These are phyloP conservation scores for Embidobia sp. DNA, from an alignment of 2,888 invertebrate species.

Conservation along the genomic window DNA sequence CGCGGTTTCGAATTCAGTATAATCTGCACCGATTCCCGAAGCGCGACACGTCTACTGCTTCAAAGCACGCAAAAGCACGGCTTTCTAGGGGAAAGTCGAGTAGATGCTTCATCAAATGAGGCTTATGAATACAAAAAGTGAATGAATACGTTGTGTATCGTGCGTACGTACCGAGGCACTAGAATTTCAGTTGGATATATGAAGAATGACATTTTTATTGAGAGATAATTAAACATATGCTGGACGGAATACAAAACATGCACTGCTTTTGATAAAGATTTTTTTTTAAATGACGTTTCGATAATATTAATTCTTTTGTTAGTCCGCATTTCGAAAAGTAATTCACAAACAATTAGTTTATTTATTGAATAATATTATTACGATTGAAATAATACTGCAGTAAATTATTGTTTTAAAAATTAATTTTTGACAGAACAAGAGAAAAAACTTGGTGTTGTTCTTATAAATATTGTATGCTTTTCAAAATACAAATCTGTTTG, in stretches of 20 bases:
- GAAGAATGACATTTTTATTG: slow-evolving; percentile 22
- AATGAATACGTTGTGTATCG: slow-evolving; percentile 31
- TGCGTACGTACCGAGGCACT: neutral
- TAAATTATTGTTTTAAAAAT: no score
- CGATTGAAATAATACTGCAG: no score
- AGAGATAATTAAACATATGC: neutral
- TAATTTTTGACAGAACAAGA: no score
- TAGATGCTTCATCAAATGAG: slow-evolving; percentile 46
- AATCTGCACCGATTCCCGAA: slow-evolving; percentile 63
- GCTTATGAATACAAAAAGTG: slow-evolving; percentile 31
- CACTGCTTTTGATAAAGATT: no score
- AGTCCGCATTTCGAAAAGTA: no score
- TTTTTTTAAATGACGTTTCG: no score
- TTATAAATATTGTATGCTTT: no score
- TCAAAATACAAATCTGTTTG: no score
- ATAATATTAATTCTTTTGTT: no score
- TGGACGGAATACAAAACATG: neutral
- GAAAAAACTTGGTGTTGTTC: no score
- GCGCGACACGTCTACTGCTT: slow-evolving; percentile 61
- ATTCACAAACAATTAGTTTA: no score
- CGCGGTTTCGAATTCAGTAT: slow-evolving; percentile 63
- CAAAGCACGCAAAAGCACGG: slow-evolving; percentile 47
- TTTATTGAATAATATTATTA: no score
- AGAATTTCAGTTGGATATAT: slow-evolving; percentile 9
- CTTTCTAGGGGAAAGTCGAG: slow-evolving; percentile 40